Evolutionary conservation across 2,888 invertebrate species (phyloP), one percentile per base, ranked within the genome.

Genomic region (Ophonus ardosiacus): DNA sequence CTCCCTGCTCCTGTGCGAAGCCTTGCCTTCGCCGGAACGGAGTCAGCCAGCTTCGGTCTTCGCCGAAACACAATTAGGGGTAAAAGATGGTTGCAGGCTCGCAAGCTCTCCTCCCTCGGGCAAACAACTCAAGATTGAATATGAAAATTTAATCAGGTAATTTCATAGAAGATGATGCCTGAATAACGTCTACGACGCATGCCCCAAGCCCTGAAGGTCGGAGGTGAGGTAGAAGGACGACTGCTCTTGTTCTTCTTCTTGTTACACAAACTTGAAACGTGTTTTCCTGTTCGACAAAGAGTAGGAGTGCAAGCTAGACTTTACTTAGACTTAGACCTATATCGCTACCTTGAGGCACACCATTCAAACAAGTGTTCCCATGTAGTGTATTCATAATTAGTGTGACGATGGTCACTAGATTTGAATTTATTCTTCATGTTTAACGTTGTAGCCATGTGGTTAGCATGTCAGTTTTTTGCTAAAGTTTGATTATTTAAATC

Each of bases 141-240:
- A 95, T 95, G 94, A 95, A 95, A 95, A 93, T 94, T 95, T 95
- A 95, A 95, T 95, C 93, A 93, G 93, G 93, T 93, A 93, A 94
- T 94, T 94, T 94, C 93, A 93, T 93, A 93, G 93, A 93, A 93
- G 92, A 92, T 91, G 90, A 91, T 90, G 90, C 89, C 88, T 89
- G 89, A 89, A 89, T 90, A 80, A 85, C 85, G 79, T 80, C 85
- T 80, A 65, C 78, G 71, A 74, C 71, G 71, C 71, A 74, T 74
- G 71, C 71, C 71, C 18, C 8, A 43, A 71, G 71, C 40, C 43
- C 71, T 43, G 18, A 74, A 74, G 71, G 71, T 74, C 71, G 71
- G 38, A 15, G 31, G 40, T 15, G 18, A 74, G 40, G 71, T 17
- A 0, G 40, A 68, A 68, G 38, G 68, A 15, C 71, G 40, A 13